A percentile compares a stretch with the other conserved stretches of the same genome.
These are phyloP conservation scores for Diarsia brunnea DNA, from an alignment of 2,888 invertebrate species.

Conservation along the genomic window DNA sequence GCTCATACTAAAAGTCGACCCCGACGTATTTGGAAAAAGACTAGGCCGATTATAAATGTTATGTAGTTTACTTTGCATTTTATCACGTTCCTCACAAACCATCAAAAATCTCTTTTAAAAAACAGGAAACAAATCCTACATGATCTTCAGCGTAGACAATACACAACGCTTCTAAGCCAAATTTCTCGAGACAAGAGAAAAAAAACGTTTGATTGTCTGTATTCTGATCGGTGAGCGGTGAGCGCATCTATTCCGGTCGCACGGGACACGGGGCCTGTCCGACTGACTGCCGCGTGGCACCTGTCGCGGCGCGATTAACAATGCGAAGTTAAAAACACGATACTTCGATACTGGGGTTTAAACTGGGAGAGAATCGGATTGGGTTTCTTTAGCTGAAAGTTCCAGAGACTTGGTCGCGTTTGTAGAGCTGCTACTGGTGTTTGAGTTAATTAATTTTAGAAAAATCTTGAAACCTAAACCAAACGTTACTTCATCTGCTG, in stretches of 20 bases:
- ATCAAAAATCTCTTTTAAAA: background rate
- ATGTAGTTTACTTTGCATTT: background rate
- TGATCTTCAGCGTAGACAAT: constrained; percentile 30
- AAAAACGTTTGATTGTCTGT: constrained; percentile 59
- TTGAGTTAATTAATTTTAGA: background rate
- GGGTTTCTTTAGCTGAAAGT: constrained; percentile 20
- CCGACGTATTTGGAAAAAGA: background rate
- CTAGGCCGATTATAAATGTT: background rate
- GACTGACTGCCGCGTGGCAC: constrained; percentile 47
- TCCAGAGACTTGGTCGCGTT: background rate
- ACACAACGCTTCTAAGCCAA: constrained; percentile 21
- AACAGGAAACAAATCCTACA: constrained; percentile 5
- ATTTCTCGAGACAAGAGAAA: constrained; percentile 34
- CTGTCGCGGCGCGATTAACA: constrained; percentile 65
- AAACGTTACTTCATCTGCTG: background rate
- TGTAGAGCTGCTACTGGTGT: constrained; percentile 15
- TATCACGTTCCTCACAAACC: background rate
- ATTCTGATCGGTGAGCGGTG: constrained; percentile 43
- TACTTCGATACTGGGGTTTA: constrained; percentile 54
- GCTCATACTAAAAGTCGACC: background rate
- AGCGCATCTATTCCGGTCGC: constrained; percentile 63
- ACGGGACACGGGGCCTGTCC: constrained; percentile 16
- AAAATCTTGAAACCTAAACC: background rate
- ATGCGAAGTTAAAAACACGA: constrained; percentile 62
- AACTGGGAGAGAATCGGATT: constrained; percentile 29